phyloP scores from a whole-genome alignment of 2,888 invertebrate species.

The Dolichopus griseipennis region DNA sequence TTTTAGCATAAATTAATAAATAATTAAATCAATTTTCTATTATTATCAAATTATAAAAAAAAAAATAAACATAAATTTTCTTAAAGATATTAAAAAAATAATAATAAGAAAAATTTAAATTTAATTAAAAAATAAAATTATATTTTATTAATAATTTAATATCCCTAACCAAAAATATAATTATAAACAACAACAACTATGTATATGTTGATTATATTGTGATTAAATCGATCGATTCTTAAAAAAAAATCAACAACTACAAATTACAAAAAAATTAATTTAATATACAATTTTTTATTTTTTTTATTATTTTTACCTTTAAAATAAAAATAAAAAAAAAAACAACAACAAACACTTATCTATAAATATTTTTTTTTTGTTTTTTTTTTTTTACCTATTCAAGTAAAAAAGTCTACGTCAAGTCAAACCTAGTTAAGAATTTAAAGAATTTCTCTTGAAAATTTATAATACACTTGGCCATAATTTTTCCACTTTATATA shows the following conservation, averaged over 20 bases:
- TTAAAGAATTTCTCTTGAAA: slow-evolving; percentile 2
- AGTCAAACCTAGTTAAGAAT: slow-evolving; percentile 6
- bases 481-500: neutral
- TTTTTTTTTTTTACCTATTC: slow-evolving; percentile 1
- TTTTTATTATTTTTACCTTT: no score
- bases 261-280: neutral
- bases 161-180: no score
- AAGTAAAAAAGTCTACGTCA: neutral
- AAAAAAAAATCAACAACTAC: neutral
- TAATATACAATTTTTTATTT: neutral
- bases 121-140: no score
- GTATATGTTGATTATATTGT: neutral
- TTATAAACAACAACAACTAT: no score
- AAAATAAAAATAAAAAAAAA: neutral
- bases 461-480: slow-evolving; percentile 4
- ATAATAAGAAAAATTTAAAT: no score
- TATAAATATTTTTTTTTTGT: neutral
- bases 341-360: neutral
- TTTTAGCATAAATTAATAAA: no score
- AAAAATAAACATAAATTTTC: no score
- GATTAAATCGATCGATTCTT: neutral
- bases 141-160: no score
- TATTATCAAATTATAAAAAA: no score
- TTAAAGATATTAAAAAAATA: no score
- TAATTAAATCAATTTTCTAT: no score